Evolutionary conservation across 1,140 invertebrate genomes (phyloP), one percentile per base, ranked within the genome.

Genomic region (Drosophila ogumai): DNA sequence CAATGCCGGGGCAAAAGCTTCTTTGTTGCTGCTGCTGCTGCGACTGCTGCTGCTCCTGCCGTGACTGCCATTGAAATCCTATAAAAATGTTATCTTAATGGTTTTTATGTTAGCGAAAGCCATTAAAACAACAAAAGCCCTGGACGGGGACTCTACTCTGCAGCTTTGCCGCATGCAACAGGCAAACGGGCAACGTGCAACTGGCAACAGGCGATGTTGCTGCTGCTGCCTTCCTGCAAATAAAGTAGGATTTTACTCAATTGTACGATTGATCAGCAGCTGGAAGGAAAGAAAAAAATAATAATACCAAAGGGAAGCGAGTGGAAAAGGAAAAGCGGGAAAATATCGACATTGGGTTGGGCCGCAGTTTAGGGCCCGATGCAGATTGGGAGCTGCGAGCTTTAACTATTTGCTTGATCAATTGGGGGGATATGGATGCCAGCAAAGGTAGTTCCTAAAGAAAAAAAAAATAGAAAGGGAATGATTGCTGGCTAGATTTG

Each of bases 51-150:
- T 65, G 73, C 56, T 65, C 77, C 77, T 90, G 86, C 86, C 81
- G 86, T 84, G 82, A 81, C 72, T 84, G 88, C 88, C 81, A 91
- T 91, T 88, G 88, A 91, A 91, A 91, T 91, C 88, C 88, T 91
- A 91, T 91, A 91, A 91, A 91, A 91, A 91, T 91, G 88, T 91
- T 91, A 91, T 91, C 88, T 91, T 91, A 91, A 91, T 91, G 88
- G 88, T 90, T 91, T 91, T 91, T 91, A 91, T 91, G 88, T 91
- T 91, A 82, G 90, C 84, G 81, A 91, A 91, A 91, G 81, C 90
- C 84, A 91, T 91, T 90, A 90, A 91, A 90, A 91, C 87, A 91
- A 91, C 84, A 88, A 91, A 77, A 80, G 81, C 80, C 74, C 71
- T 59, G 68, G 66, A 41, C 66, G 52, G 52, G 81, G 75, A 69